Evolutionary conservation across 2,888 invertebrate genomes (phyloP).

Genomic region (Leptopilina drosophilae): DNA sequence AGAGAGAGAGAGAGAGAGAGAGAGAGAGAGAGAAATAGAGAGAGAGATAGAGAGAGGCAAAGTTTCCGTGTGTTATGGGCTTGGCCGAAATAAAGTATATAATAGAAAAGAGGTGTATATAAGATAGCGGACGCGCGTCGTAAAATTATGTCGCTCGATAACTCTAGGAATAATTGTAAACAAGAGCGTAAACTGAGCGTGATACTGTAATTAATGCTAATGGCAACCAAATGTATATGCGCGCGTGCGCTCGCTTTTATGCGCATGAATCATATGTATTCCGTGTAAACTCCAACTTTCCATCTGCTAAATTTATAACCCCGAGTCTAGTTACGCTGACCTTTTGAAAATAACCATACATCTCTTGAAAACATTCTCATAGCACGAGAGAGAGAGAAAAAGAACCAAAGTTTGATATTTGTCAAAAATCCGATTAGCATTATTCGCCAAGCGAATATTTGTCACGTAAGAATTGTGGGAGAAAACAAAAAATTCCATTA

Average conservation of each 20-base stretch:
- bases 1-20: neutral
- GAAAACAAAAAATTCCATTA: neutral
- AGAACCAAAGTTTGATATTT: neutral
- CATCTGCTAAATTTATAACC: conserved; percentile 26
- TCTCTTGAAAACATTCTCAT: neutral
- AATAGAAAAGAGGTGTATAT: conserved; percentile 55
- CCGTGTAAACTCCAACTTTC: conserved; percentile 27
- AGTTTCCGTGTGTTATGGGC: neutral
- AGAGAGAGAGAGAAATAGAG: neutral
- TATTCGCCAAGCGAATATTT: no score
- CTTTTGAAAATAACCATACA: conserved; percentile 2
- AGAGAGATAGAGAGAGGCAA: neutral
- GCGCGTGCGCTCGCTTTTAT: conserved; percentile 32
- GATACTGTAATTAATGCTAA: conserved; percentile 72
- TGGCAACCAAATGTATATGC: conserved; percentile 52
- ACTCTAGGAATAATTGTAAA: conserved; percentile 65
- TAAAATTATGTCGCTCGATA: conserved; percentile 62
- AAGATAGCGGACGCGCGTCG: conserved; percentile 63
- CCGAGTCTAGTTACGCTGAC: neutral
- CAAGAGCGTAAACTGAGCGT: conserved; percentile 61
- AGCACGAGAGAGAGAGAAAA: neutral
- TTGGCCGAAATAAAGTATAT: conserved; percentile 14
- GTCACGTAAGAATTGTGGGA: neutral
- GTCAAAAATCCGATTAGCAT: no score
- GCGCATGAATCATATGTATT: conserved; percentile 22